phyloP scores from a whole-genome alignment of 1,140 invertebrate species.

The Centruroides sculpturatus region DNA sequence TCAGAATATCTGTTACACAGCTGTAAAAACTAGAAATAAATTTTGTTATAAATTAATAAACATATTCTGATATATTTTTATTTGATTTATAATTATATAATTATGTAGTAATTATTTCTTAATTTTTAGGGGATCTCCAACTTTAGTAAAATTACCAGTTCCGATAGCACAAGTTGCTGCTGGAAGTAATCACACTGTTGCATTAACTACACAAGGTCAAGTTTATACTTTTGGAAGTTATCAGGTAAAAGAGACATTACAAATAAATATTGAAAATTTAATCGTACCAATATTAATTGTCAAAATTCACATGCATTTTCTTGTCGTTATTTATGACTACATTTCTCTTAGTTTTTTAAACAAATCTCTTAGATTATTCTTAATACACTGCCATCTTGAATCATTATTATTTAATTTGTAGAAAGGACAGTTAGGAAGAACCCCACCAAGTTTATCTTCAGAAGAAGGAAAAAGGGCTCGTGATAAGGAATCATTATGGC shows the following conservation, averaged over 20 bases:
- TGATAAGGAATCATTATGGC: constrained; percentile 44
- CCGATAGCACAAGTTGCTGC: constrained; percentile 59
- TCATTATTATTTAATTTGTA: constrained; percentile 21
- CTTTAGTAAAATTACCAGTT: constrained; percentile 55
- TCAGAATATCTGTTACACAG: no score
- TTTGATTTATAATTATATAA: background rate
- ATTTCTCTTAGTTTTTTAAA: no score
- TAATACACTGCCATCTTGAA: no score
- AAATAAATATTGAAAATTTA: no score
- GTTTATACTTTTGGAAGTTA: constrained; percentile 87
- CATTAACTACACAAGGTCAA: constrained; percentile 76
- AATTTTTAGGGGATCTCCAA: constrained; percentile 49
- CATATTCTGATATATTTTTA: background rate
- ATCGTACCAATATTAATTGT: no score
- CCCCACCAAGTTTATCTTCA: constrained; percentile 22
- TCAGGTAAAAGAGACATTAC: constrained; percentile 40
- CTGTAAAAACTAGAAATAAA: no score
- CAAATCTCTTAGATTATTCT: no score
- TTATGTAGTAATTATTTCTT: background rate
- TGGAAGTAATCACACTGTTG: constrained; percentile 86
- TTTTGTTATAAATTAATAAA: no score
- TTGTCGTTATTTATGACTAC: no score
- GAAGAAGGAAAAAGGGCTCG: constrained; percentile 19
- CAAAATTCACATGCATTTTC: no score
- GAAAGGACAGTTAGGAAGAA: constrained; percentile 80